Base-by-base conservation (phyloP, 2,888 invertebrate species). In the Strigamia crassipes region DNA sequence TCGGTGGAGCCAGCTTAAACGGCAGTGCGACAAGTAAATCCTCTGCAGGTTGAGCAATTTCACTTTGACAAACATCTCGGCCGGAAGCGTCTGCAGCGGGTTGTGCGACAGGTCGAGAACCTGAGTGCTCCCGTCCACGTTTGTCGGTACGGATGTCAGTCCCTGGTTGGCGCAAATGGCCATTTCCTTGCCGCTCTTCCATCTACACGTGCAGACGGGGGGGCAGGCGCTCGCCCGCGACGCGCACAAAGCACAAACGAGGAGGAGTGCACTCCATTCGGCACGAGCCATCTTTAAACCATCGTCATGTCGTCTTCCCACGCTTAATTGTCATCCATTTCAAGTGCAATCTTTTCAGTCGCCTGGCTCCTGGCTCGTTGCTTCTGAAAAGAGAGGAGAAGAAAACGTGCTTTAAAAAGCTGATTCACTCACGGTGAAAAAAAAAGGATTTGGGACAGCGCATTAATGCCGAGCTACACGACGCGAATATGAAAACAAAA, bases 131-230 rank as follows among this genome's bases (percentile, higher is more conserved):
- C 92, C 91, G 87, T 95, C 93, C 85, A 96, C 92, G 81, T 93
- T 92, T 85, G 92, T 92, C 1, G 96, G 96, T 82, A 96, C 92
- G 13, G 91, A 90, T 84, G 93, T 91, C 82, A 96, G 89, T 82
- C 92, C 92, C 86, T 93, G 93, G 84, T 93, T 92, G 80, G 93
- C 91, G 88, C 96, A 96, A 88, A 96, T 95, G 80, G 95, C 95
- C 84, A 94, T 94, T 87, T 95, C 93, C 87, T 96, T 96, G 79
- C 96, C 96, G 86, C 93, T 93, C 88, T 95, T 96, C 96, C 96
- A 96, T 88, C 95, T 95, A 90, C 96, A 96, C 82, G 92, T 90
- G 88, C 96, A 96, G 84, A 92, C 91, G 46, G 91, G 89, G 34
- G 95, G 95, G 87, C 95, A 96, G 80, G 91, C 90, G 27, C 18